A percentile compares a stretch with the other conserved stretches of the same genome.
phyloP scores from a whole-genome alignment of 2,888 invertebrate species.

The Drosophila meridionalis region DNA sequence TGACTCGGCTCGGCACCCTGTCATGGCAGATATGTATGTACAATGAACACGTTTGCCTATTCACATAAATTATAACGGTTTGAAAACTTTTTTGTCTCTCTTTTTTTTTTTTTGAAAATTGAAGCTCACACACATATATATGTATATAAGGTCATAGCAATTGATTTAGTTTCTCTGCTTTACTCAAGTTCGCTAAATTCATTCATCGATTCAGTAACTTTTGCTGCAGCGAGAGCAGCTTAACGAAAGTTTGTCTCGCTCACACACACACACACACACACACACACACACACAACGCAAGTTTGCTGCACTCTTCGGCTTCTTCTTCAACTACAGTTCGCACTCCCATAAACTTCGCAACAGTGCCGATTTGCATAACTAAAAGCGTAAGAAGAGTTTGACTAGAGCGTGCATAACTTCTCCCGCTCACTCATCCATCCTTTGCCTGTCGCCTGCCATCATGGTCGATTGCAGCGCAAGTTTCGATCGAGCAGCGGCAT shows the following conservation, averaged over 20 bases:
- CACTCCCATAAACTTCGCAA: background rate
- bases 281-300: background rate
- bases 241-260: background rate
- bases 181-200: background rate
- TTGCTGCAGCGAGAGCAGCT: background rate
- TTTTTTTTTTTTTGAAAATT: background rate
- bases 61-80: slow-evolving; percentile 12
- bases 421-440: background rate
- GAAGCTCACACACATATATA: background rate
- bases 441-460: background rate
- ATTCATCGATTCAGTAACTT: background rate
- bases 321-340: background rate
- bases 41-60: slow-evolving; percentile 7
- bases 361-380: background rate
- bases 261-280: background rate
- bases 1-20: background rate
- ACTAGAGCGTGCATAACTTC: background rate
- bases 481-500: background rate
- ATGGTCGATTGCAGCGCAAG: background rate
- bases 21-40: background rate
- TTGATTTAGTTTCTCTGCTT: background rate
- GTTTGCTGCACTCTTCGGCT: background rate
- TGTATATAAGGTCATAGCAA: background rate
- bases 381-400: background rate
- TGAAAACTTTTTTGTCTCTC: slow-evolving; percentile 1